Conservation (phyloP, 2,113 vertebrate species). For the Phrynosoma blainvillii region DNA sequence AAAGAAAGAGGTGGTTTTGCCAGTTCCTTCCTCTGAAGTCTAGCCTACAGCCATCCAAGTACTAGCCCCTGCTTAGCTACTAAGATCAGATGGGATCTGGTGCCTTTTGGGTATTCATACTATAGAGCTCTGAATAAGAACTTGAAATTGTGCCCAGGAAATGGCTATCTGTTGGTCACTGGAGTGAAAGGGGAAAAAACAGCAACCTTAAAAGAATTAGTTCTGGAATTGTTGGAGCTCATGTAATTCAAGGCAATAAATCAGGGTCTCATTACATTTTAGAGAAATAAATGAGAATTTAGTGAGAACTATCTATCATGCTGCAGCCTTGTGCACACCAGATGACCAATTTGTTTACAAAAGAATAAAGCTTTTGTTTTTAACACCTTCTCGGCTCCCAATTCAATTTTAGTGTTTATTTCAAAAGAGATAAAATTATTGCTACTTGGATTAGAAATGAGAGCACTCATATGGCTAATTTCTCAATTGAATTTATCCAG, state of each 20-base stretch:
- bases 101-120: neutral
- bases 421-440: conserved; percentile 20
- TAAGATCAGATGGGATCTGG: neutral
- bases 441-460: conserved; percentile 10
- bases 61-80: too few species aligned
- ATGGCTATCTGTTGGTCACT: conserved; percentile 16
- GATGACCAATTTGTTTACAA: conserved; percentile 24
- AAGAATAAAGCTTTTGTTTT: neutral
- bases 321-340: neutral
- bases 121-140: neutral
- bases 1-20: too few species aligned
- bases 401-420: conserved; percentile 19
- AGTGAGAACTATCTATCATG: conserved; percentile 15
- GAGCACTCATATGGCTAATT: neutral
- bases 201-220: conserved; percentile 23
- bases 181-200: conserved; percentile 15
- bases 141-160: conserved; percentile 9
- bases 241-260: conserved; percentile 16
- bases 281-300: conserved; percentile 20
- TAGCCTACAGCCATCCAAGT: too few species aligned
- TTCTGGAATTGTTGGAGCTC: conserved; percentile 21
- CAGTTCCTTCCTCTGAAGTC: too few species aligned
- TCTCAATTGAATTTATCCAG: neutral
- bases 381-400: neutral
- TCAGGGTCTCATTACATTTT: conserved; percentile 22